phyloP scores from a whole-genome alignment of 2,888 invertebrate species.

The Galeruca laticollis region DNA sequence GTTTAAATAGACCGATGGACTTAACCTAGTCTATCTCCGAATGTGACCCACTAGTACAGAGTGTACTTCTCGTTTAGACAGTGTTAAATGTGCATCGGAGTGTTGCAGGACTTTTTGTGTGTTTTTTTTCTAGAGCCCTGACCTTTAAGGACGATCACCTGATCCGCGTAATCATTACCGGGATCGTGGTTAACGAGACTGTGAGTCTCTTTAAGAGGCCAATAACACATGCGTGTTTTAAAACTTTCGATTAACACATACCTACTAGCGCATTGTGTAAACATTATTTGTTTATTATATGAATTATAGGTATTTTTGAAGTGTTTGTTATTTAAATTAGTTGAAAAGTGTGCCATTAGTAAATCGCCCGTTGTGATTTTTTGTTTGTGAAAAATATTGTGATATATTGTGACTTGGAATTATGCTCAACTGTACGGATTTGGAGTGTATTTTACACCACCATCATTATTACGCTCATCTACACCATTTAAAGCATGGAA shows the following conservation, averaged over 20 bases:
- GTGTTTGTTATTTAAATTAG: neutral
- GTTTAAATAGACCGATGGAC: conserved; percentile 47
- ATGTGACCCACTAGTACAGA: conserved; percentile 59
- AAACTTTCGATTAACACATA: conserved; percentile 4
- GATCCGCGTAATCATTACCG: conserved; percentile 9
- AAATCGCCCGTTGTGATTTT: conserved; percentile 15
- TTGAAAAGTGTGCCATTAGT: conserved; percentile 24
- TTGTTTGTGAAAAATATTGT: conserved; percentile 16
- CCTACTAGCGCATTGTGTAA: conserved; percentile 1
- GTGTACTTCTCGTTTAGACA: conserved; percentile 47
- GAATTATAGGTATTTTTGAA: neutral
- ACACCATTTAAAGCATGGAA: conserved; percentile 74
- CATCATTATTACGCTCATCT: conserved; percentile 81
- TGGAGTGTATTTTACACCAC: conserved; percentile 82
- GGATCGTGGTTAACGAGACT: conserved; percentile 6
- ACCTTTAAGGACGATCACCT: conserved; percentile 42
- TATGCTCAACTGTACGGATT: conserved; percentile 83
- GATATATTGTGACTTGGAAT: conserved; percentile 30
- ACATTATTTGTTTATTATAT: conserved; percentile 16
- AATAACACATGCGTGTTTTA: conserved; percentile 1
- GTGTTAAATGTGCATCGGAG: conserved; percentile 48
- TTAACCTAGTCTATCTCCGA: conserved; percentile 56
- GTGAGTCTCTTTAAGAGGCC: conserved; percentile 8
- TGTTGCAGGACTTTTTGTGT: conserved; percentile 19
- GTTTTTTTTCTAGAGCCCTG: conserved; percentile 51